Conservation (phyloP, 23 tunicate genomes). For the Trididemnum clinides region DNA sequence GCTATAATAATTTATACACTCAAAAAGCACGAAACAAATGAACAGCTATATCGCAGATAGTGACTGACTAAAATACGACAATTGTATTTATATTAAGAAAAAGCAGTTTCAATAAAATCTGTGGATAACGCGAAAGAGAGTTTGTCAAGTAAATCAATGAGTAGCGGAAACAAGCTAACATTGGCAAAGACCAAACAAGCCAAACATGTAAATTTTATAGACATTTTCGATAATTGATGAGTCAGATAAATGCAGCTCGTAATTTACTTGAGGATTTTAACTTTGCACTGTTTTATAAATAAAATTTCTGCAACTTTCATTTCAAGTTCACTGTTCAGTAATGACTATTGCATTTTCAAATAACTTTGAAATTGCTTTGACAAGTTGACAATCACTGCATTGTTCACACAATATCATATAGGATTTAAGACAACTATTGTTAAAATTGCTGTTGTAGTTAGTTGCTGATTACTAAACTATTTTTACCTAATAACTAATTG, state of each 20-base stretch:
- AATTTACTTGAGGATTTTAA: background rate
- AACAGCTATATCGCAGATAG: no score
- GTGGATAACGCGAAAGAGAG: no score
- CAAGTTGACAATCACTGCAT: background rate
- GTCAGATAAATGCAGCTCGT: background rate
- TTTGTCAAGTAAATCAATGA: no score
- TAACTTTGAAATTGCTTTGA: background rate
- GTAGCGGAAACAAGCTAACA: no score
- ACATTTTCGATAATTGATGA: background rate
- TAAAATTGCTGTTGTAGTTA: background rate
- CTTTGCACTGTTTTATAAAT: background rate
- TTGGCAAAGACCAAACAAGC: no score
- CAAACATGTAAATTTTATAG: no score
- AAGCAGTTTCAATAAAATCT: no score
- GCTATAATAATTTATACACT: no score
- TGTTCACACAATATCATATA: background rate
- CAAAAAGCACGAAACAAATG: no score
- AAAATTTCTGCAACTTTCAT: background rate
- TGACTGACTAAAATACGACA: no score
- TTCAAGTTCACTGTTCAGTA: no score
- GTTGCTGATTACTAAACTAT: background rate
- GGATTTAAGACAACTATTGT: background rate
- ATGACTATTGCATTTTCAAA: background rate
- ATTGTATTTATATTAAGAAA: no score
- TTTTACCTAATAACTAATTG: background rate